phyloP scores from a whole-genome alignment of 2,888 invertebrate genomes.

The Ophion ventricosus region DNA sequence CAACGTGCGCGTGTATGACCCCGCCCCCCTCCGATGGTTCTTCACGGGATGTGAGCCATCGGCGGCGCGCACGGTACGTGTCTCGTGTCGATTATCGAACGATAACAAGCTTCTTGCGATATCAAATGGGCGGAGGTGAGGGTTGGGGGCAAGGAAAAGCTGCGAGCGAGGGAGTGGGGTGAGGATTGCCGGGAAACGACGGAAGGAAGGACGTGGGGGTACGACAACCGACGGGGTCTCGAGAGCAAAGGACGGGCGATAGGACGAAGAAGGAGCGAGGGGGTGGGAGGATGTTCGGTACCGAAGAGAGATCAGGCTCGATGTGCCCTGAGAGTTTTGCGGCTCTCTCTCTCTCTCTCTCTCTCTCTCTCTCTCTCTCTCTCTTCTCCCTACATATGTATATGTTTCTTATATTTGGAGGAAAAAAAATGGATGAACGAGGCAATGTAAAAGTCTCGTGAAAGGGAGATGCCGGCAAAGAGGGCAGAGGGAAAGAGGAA shows the following conservation, averaged over 20 bases:
- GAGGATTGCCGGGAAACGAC: background rate
- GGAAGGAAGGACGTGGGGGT: constrained; percentile 28
- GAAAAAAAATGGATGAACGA: background rate
- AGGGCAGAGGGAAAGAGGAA: constrained; percentile 1
- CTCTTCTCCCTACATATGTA: background rate
- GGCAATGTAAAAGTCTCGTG: constrained; percentile 34
- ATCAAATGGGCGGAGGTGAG: constrained; percentile 66
- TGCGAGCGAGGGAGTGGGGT: background rate
- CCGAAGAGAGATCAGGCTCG: constrained; percentile 36
- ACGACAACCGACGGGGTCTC: constrained; percentile 6
- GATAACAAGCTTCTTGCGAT: constrained; percentile 76
- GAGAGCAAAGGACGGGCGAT: constrained; percentile 45
- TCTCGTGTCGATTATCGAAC: constrained; percentile 78
- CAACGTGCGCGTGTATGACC: constrained; percentile 71
- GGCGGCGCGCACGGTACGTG: constrained; percentile 69
- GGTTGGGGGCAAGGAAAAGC: constrained; percentile 18
- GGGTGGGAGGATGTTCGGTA: constrained; percentile 25
- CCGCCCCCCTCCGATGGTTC: background rate
- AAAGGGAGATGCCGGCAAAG: background rate
- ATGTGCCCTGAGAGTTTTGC: constrained; percentile 45
- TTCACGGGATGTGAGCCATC: background rate
- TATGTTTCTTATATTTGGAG: background rate
- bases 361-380: constrained; percentile 12
- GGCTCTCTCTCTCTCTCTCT: background rate
- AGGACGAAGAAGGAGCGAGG: background rate